phyloP scores from a whole-genome alignment of 2,797 vertebrate genomes.

The Limnodromus scolopaceus region DNA sequence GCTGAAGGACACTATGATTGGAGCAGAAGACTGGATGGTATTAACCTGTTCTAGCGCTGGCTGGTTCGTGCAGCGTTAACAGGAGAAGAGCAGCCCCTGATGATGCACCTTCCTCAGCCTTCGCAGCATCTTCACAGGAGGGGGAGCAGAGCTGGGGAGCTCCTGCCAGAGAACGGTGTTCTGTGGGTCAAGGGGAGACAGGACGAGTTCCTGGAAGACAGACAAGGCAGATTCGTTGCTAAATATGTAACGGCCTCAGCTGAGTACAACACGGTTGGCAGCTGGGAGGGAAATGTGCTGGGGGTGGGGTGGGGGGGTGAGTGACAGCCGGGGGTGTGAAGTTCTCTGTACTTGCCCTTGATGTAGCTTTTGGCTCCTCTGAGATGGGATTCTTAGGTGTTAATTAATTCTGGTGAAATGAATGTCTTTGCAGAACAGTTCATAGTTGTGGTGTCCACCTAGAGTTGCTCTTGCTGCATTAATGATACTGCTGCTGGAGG shows the following conservation, averaged over 20 bases:
- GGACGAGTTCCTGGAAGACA: background rate
- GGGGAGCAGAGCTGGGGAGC: rapidly evolving
- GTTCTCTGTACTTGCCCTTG: background rate
- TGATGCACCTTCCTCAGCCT: background rate
- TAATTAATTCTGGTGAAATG: background rate
- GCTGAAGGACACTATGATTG: background rate
- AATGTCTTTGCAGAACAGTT: background rate
- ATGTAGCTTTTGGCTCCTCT: background rate
- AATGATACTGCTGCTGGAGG: background rate
- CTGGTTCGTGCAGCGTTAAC: rapidly evolving
- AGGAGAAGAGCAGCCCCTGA: background rate
- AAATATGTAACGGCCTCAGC: background rate
- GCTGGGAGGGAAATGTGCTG: background rate
- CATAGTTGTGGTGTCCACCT: background rate
- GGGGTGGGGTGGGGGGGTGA: too few relatives aligned
- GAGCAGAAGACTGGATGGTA: background rate
- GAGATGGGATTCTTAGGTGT: rapidly evolving
- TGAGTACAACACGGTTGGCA: background rate
- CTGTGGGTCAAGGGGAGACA: background rate
- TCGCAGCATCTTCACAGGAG: background rate
- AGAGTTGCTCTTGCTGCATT: background rate
- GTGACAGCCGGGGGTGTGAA: rapidly evolving
- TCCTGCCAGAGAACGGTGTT: background rate
- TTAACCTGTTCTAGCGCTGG: background rate
- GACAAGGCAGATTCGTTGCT: background rate